Base-by-base conservation (phyloP, 1,140 invertebrate species). In the Drosophila watanabei region DNA sequence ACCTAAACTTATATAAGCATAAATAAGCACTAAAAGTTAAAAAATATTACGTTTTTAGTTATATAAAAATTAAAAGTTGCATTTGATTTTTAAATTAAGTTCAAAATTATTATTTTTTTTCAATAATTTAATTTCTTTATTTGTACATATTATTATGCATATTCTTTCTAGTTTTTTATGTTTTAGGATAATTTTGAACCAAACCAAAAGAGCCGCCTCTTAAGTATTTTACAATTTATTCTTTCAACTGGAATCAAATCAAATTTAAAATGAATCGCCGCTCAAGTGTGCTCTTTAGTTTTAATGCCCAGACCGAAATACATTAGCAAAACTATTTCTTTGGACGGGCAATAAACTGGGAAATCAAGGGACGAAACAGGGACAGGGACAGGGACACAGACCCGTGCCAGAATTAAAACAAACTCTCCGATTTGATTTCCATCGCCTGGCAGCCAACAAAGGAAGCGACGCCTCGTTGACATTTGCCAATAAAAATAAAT, bases 401-500 rank as follows among this genome's bases (percentile, higher is more conserved):
- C 35, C 72, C 61, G 51, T 66, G 61, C 61, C 48, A 43, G 75
- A 79, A 82, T 72, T 68, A 82, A 79, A 82, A 82, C 35, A 75
- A 82, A 82, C 39, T 89, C 68, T 45, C 37, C 66, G 61, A 79
- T 71, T 69, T 56, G 59, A 69, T 80, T 80, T 77, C 63, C 64
- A 88, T 73, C 60, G 51, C 46, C 30, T 41, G 52, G 32, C 52
- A 30, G 16, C 52, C 48, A 82, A 85, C 75, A 85, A 82, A 82
- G 60, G 66, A 68, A 79, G 54, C 66, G 77, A 89, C 69, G 84
- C 69, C 84, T 91, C 82, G 80, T 91, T 91, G 87, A 87, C 87
- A 87, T 91, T 91, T 83, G 80, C 70, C 87, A 91, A 91, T 91
- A 87, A 87, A 91, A 91, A 81, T 81, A 91, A 91, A 91, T 87